Evolutionary conservation across 2,888 invertebrate species (phyloP).

Genomic region (Pandemis cinnamomeana): DNA sequence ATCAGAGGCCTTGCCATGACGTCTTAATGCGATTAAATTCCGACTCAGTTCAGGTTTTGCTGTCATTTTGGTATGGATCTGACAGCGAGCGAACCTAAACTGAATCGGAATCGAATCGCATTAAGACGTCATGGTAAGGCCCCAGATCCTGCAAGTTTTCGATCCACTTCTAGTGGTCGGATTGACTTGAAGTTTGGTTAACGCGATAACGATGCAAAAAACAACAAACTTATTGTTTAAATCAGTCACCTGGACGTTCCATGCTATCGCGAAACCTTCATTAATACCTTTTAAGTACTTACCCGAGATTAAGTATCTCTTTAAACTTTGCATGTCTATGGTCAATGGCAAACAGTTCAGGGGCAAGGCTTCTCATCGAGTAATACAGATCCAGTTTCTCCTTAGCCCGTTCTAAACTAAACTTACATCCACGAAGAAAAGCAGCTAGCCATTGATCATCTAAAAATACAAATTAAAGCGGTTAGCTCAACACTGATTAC

Average conservation of each 20-base stretch:
- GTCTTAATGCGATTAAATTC: too few relatives aligned
- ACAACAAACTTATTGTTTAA: too few relatives aligned
- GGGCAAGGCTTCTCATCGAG: constrained; percentile 78
- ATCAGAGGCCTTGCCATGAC: too few relatives aligned
- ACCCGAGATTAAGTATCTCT: constrained; percentile 64
- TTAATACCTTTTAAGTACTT: constrained; percentile 21
- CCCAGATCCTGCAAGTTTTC: too few relatives aligned
- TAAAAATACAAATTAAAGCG: constrained; percentile 51
- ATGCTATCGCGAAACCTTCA: background rate
- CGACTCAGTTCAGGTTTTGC: too few relatives aligned
- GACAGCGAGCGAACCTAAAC: too few relatives aligned
- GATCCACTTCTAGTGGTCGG: too few relatives aligned
- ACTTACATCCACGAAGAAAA: constrained; percentile 87
- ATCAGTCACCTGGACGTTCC: background rate
- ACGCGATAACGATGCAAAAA: too few relatives aligned
- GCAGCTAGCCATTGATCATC: constrained; percentile 86
- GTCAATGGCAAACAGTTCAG: constrained; percentile 73
- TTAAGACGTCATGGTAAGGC: too few relatives aligned
- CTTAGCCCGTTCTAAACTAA: constrained; percentile 86
- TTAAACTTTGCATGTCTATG: constrained; percentile 57
- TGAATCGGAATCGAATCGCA: too few relatives aligned
- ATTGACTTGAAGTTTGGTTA: too few relatives aligned
- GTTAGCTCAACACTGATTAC: background rate
- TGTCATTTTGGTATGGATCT: too few relatives aligned
- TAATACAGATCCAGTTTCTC: constrained; percentile 86